phyloP scores from a whole-genome alignment of 2,888 invertebrate species.

The Eristalinus sepulchralis region DNA sequence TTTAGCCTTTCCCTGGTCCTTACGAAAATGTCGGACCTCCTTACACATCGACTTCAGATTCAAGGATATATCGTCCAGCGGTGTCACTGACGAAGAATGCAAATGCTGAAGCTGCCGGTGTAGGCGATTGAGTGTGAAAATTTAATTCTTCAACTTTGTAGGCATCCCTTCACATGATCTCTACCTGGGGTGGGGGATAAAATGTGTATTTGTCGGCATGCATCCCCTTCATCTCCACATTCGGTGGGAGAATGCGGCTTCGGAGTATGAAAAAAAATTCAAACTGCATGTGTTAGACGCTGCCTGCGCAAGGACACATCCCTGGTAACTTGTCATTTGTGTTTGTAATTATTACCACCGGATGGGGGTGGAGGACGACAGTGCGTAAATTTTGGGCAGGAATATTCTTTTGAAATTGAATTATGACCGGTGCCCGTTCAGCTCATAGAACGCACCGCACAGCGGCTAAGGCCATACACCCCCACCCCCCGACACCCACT shows the following conservation, averaged over 20 bases:
- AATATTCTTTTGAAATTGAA: conserved; percentile 45
- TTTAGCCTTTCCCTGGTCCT: neutral
- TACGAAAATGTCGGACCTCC: neutral
- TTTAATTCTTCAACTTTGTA: conserved; percentile 32
- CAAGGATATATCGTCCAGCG: neutral
- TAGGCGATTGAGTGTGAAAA: conserved; percentile 42
- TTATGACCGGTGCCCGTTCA: conserved; percentile 24
- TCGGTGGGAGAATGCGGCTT: too few species aligned
- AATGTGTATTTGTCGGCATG: neutral
- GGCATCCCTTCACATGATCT: conserved; percentile 16
- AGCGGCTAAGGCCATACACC: conserved; percentile 16
- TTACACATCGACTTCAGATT: neutral
- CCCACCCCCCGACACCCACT: neutral
- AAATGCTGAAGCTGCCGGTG: neutral
- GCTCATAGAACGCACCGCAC: neutral
- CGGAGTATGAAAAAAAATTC: neutral
- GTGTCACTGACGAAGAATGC: neutral
- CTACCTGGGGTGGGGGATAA: conserved; percentile 10
- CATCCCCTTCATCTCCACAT: too few species aligned
- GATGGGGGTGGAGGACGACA: neutral
- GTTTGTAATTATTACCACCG: conserved; percentile 23
- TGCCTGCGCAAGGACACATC: conserved; percentile 12
- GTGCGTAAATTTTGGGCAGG: conserved; percentile 6
- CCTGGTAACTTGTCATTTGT: conserved; percentile 22
- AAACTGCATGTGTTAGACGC: neutral